Evolutionary conservation across 2,797 vertebrate species (phyloP), one percentile per base, ranked within the genome.

Genomic region (Tragelaphus oryx): DNA sequence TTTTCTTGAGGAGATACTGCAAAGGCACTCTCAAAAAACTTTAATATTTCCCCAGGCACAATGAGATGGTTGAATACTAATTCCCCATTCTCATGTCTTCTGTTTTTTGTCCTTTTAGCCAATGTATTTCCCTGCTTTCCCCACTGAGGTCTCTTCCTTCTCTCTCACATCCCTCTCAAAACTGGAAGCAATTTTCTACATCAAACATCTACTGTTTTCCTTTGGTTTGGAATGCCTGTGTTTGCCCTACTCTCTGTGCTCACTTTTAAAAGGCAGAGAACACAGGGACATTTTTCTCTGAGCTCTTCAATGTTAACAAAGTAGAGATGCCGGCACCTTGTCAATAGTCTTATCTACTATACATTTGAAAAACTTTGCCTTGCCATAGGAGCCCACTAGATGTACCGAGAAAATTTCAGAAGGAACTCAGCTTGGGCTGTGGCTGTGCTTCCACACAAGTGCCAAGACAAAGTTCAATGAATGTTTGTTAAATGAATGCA

Each of bases 401-500:
- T 60, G 13, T 1, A 16, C 24, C 55, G 8, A 28, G 14, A 74
- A 54, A 74, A 52, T 59, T 81, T 50, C 37, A 52, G 54, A 94
- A 89, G 68, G 0, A 88, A 11, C 8, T 92, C 59, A 3, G 1
- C 16, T 91, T 80, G 22, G 86, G 33, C 18, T 59, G 2, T 30
- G 37, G 30, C 22, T 57, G 17, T 41, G 44, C 14, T 30, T 33
- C 50, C 24, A 74, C 83, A 5, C 37, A 65, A 68, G 44, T 60
- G 55, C 26, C 8, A 41, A 62, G 87, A 60, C 6, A 20, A 37
- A n/a, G 52, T 81, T 89, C 68, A 83, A 13, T 55, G 52, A 81
- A 79, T 87, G 12, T 92, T 96, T 92, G 79, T 60, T 84, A 76
- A 94, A 65, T 93, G n/a, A 60, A 87, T 85, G n/a, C 95, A 90